Evolutionary conservation across 2,113 vertebrate genomes (phyloP).

Genomic region (Tragelaphus scriptus): DNA sequence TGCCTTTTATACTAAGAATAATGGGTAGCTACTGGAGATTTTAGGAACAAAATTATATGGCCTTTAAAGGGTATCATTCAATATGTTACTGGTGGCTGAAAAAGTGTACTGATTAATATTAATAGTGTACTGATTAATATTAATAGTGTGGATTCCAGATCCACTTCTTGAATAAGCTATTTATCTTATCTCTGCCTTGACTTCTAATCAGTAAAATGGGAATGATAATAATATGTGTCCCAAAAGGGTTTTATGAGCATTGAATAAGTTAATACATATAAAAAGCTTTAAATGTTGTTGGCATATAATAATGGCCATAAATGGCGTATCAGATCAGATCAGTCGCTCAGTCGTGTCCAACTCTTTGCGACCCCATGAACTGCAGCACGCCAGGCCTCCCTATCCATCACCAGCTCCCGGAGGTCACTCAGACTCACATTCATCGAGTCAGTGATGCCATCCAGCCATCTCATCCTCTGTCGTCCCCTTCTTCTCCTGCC

Average conservation of each 20-base stretch:
- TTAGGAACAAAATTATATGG: background rate
- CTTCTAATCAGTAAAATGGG: background rate
- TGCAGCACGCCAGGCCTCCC: no score
- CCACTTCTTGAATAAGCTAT: background rate
- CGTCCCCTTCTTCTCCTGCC: no score
- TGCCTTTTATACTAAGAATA: background rate
- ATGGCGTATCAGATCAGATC: background rate
- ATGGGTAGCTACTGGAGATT: background rate
- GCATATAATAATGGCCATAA: background rate
- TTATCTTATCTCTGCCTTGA: background rate
- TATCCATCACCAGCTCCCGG: no score
- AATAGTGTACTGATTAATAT: background rate
- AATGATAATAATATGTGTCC: background rate
- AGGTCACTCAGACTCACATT: no score
- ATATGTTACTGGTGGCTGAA: background rate
- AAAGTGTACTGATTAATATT: background rate
- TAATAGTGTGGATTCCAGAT: background rate
- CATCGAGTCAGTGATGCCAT: no score
- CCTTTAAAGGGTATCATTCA: background rate
- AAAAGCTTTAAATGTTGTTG: background rate
- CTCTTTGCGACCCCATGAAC: no score
- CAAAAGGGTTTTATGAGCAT: background rate
- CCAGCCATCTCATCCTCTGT: no score
- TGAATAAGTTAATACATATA: background rate
- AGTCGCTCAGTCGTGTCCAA: no score